These are phyloP conservation scores for Copsychus sechellarum DNA, from an alignment of 2,113 vertebrate species.

Conservation along the genomic window DNA sequence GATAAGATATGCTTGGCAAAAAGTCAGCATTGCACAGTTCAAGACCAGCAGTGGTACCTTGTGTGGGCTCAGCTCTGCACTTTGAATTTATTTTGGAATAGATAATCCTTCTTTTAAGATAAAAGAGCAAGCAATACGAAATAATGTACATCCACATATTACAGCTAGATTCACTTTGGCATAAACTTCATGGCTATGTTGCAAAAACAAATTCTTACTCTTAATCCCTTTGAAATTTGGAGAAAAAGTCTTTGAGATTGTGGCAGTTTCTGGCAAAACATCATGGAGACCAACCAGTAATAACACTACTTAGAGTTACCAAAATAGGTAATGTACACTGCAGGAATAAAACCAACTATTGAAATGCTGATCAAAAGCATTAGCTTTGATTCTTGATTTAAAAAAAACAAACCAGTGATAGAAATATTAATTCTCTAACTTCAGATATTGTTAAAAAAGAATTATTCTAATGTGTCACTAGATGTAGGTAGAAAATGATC, in stretches of 20 bases:
- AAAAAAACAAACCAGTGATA: not conserved
- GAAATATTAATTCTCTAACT: not conserved
- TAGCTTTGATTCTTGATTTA: not conserved
- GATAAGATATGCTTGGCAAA: constrained; percentile 36
- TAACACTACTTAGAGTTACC: not conserved
- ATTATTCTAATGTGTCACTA: not conserved
- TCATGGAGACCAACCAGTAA: not conserved
- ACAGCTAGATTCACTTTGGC: not conserved
- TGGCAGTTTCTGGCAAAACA: not conserved
- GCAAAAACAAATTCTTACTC: not conserved
- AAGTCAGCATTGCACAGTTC: not conserved
- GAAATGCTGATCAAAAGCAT: not conserved
- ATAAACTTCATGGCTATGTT: not conserved
- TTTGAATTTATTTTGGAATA: not conserved
- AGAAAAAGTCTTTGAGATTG: not conserved
- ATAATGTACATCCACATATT: not conserved
- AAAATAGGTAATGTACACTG: not conserved
- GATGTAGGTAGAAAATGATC: not conserved
- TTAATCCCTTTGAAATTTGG: not conserved
- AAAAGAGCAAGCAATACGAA: not conserved
- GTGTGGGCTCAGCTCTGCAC: not conserved
- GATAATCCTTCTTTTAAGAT: not conserved
- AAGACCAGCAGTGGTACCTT: not conserved
- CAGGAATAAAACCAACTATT: not conserved
- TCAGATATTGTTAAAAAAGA: not conserved